Percentiles rank a stretch among this genome's conserved stretches.
Conservation (phyloP, 2,113 vertebrate species). For the Erinaceus europaeus region DNA sequence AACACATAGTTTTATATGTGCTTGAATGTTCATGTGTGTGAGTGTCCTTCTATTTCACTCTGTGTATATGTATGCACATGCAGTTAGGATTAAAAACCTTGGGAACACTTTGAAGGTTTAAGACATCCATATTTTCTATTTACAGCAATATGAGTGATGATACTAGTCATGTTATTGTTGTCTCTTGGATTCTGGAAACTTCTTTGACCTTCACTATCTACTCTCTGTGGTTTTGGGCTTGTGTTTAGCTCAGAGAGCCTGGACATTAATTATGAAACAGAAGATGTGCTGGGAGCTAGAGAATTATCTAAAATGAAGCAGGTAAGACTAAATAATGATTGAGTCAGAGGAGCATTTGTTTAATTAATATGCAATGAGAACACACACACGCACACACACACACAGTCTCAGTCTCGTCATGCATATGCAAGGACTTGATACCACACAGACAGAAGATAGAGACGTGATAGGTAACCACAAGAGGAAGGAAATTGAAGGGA, state of each 20-base stretch:
- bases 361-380: background rate
- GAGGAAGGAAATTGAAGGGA: too few relatives aligned
- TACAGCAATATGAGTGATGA: background rate
- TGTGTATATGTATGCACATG: background rate
- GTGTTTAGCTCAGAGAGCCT: background rate
- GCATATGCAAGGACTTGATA: too few relatives aligned
- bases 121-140: background rate
- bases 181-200: background rate
- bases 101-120: background rate
- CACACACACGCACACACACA: too few relatives aligned
- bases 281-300: background rate
- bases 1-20: background rate
- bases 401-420: too few relatives aligned
- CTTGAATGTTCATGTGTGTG: background rate
- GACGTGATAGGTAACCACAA: too few relatives aligned
- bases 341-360: conserved; percentile 10
- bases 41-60: too few relatives aligned
- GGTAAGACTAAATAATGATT: conserved; percentile 23
- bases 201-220: background rate
- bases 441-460: too few relatives aligned
- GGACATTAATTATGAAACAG: conserved; percentile 14
- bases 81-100: background rate
- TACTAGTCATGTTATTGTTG: background rate
- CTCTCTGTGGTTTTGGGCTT: background rate
- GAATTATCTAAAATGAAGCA: background rate